Percentiles rank a stretch among this genome's conserved stretches.
Evolutionary conservation across 2,888 invertebrate genomes (phyloP).

Genomic region (Mantis religiosa): DNA sequence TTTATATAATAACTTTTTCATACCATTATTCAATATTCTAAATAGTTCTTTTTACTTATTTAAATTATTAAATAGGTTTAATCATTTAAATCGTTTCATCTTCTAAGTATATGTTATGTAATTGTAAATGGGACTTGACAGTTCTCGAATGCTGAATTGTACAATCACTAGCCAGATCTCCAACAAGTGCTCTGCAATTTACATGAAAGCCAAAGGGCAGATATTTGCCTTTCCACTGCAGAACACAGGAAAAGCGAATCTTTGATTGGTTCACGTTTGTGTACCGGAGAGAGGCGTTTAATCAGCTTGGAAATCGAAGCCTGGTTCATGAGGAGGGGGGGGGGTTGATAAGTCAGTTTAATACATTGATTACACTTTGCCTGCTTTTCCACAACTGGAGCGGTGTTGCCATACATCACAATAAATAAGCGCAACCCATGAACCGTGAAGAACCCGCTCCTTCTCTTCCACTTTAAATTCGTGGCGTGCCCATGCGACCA

Average conservation of each 20-base stretch:
- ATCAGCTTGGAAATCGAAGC: background rate
- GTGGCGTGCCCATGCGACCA: background rate
- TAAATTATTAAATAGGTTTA: too few species aligned
- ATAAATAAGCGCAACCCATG: background rate
- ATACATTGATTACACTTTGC: background rate
- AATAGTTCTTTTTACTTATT: too few species aligned
- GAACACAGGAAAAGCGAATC: background rate
- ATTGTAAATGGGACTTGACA: too few species aligned
- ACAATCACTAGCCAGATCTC: background rate
- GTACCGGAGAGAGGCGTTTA: background rate
- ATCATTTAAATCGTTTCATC: too few species aligned
- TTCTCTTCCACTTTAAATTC: background rate
- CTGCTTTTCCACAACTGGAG: background rate
- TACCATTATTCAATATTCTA: too few species aligned
- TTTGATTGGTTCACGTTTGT: background rate
- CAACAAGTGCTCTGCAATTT: background rate
- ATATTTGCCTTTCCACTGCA: background rate
- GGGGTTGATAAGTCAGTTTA: background rate
- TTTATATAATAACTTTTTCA: too few species aligned
- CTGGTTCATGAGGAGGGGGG: background rate
- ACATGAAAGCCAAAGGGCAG: background rate
- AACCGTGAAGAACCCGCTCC: background rate
- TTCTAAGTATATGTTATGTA: too few species aligned
- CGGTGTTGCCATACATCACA: background rate
- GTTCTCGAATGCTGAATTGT: background rate